Percentiles rank a stretch among this genome's conserved stretches.
phyloP scores from a whole-genome alignment of 1,140 invertebrate species.

The Apis florea region DNA sequence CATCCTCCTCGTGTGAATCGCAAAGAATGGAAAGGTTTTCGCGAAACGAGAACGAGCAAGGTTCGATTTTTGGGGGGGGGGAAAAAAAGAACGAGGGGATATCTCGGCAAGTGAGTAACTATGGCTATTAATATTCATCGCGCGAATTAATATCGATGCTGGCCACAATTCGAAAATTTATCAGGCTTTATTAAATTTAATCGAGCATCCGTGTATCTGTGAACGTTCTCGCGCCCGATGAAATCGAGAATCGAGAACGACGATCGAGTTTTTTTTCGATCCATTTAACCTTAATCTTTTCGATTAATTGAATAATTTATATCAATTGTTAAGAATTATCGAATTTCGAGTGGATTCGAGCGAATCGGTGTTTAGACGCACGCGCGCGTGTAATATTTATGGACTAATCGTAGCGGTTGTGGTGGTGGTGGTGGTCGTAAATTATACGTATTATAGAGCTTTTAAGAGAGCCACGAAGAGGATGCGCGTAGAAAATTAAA shows the following conservation, averaged over 20 bases:
- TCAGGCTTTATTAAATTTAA: slow-evolving; percentile 47
- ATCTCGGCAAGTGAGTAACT: neutral
- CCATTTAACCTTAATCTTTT: too few relatives aligned
- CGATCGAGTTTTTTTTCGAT: neutral
- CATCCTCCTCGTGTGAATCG: neutral
- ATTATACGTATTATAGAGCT: neutral
- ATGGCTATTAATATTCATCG: slow-evolving; percentile 44
- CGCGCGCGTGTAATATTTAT: neutral
- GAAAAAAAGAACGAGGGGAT: neutral
- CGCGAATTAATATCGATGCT: slow-evolving; percentile 13
- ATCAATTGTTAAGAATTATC: slow-evolving; percentile 4
- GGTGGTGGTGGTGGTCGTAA: neutral
- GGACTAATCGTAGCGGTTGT: too few relatives aligned
- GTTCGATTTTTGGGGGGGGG: neutral
- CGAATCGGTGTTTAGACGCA: neutral
- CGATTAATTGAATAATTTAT: neutral
- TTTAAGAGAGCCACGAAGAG: neutral
- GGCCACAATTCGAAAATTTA: slow-evolving; percentile 11
- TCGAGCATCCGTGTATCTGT: slow-evolving; percentile 40
- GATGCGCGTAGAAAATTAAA: neutral
- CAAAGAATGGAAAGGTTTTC: neutral
- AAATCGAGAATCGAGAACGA: neutral
- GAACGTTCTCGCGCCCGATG: slow-evolving; percentile 14
- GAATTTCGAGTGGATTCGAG: neutral
- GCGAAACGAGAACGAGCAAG: neutral